Base-by-base conservation (phyloP, 2,888 invertebrate species). In the Aplocera efformata region DNA sequence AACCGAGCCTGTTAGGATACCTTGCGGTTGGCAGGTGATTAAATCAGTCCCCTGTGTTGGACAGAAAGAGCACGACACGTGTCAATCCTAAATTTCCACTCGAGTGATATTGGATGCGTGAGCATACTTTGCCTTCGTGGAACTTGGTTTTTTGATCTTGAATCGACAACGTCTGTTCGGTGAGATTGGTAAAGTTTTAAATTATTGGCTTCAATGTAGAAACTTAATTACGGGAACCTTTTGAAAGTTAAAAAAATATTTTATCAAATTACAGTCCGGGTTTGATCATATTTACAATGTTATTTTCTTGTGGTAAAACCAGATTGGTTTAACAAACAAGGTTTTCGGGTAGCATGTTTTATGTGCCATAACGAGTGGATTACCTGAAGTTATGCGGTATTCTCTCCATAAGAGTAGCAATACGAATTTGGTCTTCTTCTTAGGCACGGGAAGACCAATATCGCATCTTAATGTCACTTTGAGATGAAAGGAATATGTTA, bases 231-330 rank as follows among this genome's bases (percentile, higher is more conserved):
- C 50, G 42, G 57, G 57, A 57, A 67, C 63, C 62, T 67, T 63
- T 34, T 38, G 52, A 37, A 44, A 53, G 41, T 53, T 52, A 42
- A 40, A 59, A 44, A 65, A 63, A 66, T 60, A 62, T 69, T 69
- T 65, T 68, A 69, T 67, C 69, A 63, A 68, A 71, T 66, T 48
- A 52, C 57, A 53, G 50, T 44, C 53, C 48, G 34, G 50, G 42
- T 43, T 39, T 42, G 52, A 60, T 59, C 56, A 59, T 60, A 60
- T 67, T 27, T 33, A 30, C 40, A 26, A 42, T 37, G 33, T 64
- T 63, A 63, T 61, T 62, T 58, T 42, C 57, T 51, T 34, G 45
- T 27, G 39, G 36, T 56, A 17, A 17, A 43, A 38, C 35, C 42
- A 7, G 28, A 48, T 44, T 48, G 32, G 33, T 42, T 48, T 42